Evolutionary conservation across 2,888 invertebrate species (phyloP), one percentile per base, ranked within the genome.

Genomic region (Bibio marci): DNA sequence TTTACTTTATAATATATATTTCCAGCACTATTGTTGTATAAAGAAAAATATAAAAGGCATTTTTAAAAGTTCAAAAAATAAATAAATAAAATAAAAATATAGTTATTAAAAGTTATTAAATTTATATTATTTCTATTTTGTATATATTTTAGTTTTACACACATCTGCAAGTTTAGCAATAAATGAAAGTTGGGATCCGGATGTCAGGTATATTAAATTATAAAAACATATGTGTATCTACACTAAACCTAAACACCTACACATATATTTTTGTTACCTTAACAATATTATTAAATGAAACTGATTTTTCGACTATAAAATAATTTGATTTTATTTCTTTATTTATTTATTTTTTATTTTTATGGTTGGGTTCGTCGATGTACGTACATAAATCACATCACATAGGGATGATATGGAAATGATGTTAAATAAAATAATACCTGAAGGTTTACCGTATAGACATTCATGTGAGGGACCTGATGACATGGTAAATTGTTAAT

Each of bases 401-500:
- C 8, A 22, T 51, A 76, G 91, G 66, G 90, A 90, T 62, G 95
- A 95, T 63, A 94, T 94, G 90, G 94, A 95, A 69, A 94, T 92
- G 90, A 91, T 95, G 88, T 74, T 95, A 65, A 94, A 94, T 68
- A 91, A 90, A 76, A 86, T 95, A 66, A 88, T 95, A 66, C 94
- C 94, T 62, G 94, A 95, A 76, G 90, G 85, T 55, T 74, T 90
- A 66, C 85, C 85, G 54, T 95, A 92, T 65, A 77, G 87, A 65
- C 95, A 95, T 69, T 87, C 88, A 46, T 91, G 91, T 66, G 95
- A 95, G 72, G 95, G 95, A 49, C 92, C 94, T 47, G 95, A 95
- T 64, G 94, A 95, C 63, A 95, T 95, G 94, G 94, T 92, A 64
- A 73, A 70, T 52, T 41, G 38, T 36, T n/a, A 13, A 30, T 25